A percentile compares a stretch with the other conserved stretches of the same genome.
These are phyloP conservation scores for Hafferia zeledoni DNA, from an alignment of 2,797 vertebrate species.

Conservation along the genomic window DNA sequence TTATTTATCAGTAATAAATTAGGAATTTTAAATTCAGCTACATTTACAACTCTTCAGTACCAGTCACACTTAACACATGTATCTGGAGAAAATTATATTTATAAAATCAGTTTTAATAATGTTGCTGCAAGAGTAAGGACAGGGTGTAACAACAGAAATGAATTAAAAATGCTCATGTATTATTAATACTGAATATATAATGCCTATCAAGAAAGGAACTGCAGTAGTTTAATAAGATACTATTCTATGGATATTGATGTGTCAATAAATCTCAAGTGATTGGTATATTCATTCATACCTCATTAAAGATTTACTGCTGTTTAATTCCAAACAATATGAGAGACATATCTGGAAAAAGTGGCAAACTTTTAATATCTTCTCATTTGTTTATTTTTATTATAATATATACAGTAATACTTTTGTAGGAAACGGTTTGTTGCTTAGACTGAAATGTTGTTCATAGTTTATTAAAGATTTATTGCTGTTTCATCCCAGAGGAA, in stretches of 20 bases:
- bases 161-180: slow-evolving; percentile 75
- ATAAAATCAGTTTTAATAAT: slow-evolving; percentile 74
- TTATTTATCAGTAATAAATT: slow-evolving; percentile 72
- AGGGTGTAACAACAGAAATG: slow-evolving; percentile 71
- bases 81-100: slow-evolving; percentile 68
- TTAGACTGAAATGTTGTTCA: slow-evolving; percentile 45
- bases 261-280: slow-evolving; percentile 75
- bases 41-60: slow-evolving; percentile 41
- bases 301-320: slow-evolving; percentile 72
- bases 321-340: slow-evolving; percentile 70
- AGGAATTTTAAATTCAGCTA: slow-evolving; percentile 54
- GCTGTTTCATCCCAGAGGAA: slow-evolving; percentile 48
- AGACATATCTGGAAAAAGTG: slow-evolving; percentile 37
- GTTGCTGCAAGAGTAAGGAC: slow-evolving; percentile 66
- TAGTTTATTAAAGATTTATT: slow-evolving; percentile 72
- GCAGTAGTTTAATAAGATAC: slow-evolving; percentile 64
- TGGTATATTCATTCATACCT: slow-evolving; percentile 57
- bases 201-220: slow-evolving; percentile 56
- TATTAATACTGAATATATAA: slow-evolving; percentile 74
- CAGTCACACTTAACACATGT: slow-evolving; percentile 50
- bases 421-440: slow-evolving; percentile 51
- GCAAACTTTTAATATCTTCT: slow-evolving; percentile 56
- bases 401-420: slow-evolving; percentile 64
- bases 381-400: slow-evolving; percentile 71
- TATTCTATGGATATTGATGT: slow-evolving; percentile 66